Evolutionary conservation across 2,113 vertebrate genomes (phyloP).

Genomic region (Sakesphorus luctuosus): DNA sequence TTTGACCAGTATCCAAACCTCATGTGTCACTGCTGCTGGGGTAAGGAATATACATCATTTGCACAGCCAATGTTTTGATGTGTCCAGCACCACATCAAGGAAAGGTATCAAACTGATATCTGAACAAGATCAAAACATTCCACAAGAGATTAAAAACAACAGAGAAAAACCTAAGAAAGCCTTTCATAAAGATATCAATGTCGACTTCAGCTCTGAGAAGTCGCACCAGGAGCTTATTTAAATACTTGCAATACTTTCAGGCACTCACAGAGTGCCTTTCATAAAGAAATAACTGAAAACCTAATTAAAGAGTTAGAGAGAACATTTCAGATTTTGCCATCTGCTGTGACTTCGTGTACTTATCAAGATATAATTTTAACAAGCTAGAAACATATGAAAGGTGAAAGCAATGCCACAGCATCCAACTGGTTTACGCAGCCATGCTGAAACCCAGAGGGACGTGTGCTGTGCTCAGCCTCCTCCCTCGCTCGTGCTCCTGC

Average conservation of each 20-base stretch:
- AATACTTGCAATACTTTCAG: slow-evolving; percentile 36
- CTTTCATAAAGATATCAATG: background rate
- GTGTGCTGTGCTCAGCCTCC: background rate
- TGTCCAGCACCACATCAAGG: background rate
- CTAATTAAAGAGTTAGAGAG: slow-evolving; percentile 43
- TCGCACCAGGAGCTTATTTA: background rate
- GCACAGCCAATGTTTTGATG: background rate
- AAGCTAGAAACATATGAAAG: slow-evolving; percentile 48
- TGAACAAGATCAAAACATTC: background rate
- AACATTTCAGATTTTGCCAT: slow-evolving; percentile 58
- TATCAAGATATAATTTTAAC: slow-evolving; percentile 50
- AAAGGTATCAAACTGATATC: background rate
- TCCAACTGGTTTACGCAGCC: background rate
- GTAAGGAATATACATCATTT: background rate
- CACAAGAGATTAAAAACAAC: background rate
- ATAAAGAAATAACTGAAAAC: slow-evolving; percentile 20
- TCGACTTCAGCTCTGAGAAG: background rate
- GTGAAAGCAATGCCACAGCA: slow-evolving; percentile 38
- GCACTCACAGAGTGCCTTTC: background rate
- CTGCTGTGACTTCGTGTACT: slow-evolving; percentile 52
- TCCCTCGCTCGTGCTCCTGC: background rate
- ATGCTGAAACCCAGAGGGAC: background rate
- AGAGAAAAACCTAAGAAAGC: background rate
- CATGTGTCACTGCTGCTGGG: fast-evolving
- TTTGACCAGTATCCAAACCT: background rate